phyloP scores from a whole-genome alignment of 2,888 invertebrate genomes.

The Aspidiotus rigidus region DNA sequence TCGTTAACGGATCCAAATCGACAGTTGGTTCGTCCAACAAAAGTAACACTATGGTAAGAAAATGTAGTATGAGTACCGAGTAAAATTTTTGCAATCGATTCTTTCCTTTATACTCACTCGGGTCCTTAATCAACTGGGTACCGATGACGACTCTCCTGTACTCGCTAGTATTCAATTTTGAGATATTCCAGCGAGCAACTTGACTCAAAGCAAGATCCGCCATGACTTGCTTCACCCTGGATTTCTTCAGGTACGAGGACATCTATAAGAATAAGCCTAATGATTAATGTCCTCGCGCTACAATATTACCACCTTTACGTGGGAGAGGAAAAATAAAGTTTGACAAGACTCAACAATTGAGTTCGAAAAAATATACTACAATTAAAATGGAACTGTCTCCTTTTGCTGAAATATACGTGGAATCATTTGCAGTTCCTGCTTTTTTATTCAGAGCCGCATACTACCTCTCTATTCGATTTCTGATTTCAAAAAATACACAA shows the following conservation, averaged over 20 bases:
- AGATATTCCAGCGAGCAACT: conserved; percentile 67
- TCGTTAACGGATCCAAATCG: conserved; percentile 88
- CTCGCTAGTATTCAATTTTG: conserved; percentile 78
- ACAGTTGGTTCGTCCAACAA: conserved; percentile 89
- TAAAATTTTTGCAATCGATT: background rate
- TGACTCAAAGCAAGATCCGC: conserved; percentile 88
- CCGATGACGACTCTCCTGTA: conserved; percentile 83
- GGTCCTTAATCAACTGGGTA: conserved; percentile 85
- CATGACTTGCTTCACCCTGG: conserved; percentile 82
- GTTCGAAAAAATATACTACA: too few relatives aligned
- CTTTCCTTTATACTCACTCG: conserved; percentile 51
- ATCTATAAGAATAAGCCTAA: conserved; percentile 47
- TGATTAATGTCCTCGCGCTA: too few relatives aligned
- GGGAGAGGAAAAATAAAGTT: too few relatives aligned
- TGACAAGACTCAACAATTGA: too few relatives aligned
- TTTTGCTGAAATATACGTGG: too few relatives aligned
- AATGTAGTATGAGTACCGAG: background rate
- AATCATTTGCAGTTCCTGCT: too few relatives aligned
- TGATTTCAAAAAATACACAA: too few relatives aligned
- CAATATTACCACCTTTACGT: too few relatives aligned
- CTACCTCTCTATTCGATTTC: too few relatives aligned
- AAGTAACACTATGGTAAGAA: conserved; percentile 56
- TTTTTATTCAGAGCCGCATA: too few relatives aligned
- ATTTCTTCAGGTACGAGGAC: conserved; percentile 65
- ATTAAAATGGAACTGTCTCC: too few relatives aligned